These are phyloP conservation scores for Cossypha caffra DNA, from an alignment of 2,797 vertebrate species.

Conservation along the genomic window DNA sequence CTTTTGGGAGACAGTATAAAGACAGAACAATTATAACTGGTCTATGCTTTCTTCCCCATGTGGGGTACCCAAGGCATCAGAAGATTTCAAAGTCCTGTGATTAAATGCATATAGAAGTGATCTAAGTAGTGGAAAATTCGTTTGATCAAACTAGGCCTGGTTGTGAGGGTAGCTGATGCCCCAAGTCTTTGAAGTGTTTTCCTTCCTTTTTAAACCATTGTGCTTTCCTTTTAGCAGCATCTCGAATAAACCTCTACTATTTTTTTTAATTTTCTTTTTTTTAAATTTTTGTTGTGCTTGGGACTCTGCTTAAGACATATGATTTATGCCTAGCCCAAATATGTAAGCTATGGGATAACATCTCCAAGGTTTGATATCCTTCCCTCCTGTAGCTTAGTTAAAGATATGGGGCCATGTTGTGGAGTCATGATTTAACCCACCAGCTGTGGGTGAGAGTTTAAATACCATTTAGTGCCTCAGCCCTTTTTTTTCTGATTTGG, in stretches of 20 bases:
- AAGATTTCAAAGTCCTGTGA: background rate
- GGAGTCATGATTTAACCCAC: conserved; percentile 9
- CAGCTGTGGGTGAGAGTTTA: background rate
- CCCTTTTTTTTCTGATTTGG: conserved; percentile 1
- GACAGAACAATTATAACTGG: background rate
- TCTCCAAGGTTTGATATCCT: background rate
- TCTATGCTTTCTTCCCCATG: background rate
- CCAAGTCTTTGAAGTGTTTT: background rate
- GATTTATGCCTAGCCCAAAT: background rate
- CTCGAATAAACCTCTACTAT: background rate
- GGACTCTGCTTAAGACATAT: background rate
- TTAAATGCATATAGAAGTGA: background rate
- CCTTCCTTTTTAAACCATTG: background rate
- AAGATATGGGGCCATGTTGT: background rate
- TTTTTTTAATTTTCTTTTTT: background rate
- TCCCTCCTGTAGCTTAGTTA: background rate
- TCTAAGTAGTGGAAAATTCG: background rate
- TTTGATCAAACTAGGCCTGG: background rate
- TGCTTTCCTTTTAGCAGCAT: background rate
- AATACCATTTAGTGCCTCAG: background rate
- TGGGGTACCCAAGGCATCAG: background rate
- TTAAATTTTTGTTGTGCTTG: background rate
- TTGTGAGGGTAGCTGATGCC: background rate
- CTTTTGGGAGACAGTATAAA: background rate
- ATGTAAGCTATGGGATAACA: background rate